Evolutionary conservation across 2,888 invertebrate genomes (phyloP).

Genomic region (Scrobipalpa costella): DNA sequence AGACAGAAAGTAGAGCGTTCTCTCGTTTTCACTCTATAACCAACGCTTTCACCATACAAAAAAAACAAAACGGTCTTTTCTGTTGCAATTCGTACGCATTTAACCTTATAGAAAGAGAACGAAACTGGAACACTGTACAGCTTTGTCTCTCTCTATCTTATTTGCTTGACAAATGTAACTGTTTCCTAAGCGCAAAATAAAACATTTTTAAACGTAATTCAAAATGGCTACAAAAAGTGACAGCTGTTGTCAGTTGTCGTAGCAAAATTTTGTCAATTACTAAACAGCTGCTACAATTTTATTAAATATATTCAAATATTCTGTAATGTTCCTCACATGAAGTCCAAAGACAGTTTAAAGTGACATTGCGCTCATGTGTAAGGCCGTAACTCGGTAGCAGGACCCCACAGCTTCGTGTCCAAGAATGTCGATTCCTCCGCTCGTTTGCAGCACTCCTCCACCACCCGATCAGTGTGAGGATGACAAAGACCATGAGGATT

Average conservation of each 20-base stretch:
- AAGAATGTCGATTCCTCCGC: constrained; percentile 84
- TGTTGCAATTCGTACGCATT: neutral
- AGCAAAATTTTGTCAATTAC: constrained; percentile 64
- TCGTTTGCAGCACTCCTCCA: constrained; percentile 84
- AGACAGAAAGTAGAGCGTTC: neutral
- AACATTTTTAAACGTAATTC: constrained; percentile 23
- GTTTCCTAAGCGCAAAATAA: neutral
- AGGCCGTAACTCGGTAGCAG: constrained; percentile 36
- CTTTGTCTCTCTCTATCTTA: neutral
- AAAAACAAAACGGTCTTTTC: neutral
- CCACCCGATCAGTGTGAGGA: constrained; percentile 84
- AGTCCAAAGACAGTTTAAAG: neutral
- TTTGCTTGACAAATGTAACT: neutral
- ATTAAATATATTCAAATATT: constrained; percentile 27
- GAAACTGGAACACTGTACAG: neutral
- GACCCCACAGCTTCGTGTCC: constrained; percentile 40
- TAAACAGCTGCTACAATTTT: constrained; percentile 66
- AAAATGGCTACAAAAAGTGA: constrained; percentile 34
- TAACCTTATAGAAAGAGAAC: neutral
- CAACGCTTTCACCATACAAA: neutral
- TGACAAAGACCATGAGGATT: constrained; percentile 80
- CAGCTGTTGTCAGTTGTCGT: constrained; percentile 44
- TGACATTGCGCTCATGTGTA: constrained; percentile 36
- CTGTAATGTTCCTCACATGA: constrained; percentile 29
- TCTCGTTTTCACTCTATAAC: neutral